Evolutionary conservation across 1,140 invertebrate genomes (phyloP).

Genomic region (Sogatella furcifera): DNA sequence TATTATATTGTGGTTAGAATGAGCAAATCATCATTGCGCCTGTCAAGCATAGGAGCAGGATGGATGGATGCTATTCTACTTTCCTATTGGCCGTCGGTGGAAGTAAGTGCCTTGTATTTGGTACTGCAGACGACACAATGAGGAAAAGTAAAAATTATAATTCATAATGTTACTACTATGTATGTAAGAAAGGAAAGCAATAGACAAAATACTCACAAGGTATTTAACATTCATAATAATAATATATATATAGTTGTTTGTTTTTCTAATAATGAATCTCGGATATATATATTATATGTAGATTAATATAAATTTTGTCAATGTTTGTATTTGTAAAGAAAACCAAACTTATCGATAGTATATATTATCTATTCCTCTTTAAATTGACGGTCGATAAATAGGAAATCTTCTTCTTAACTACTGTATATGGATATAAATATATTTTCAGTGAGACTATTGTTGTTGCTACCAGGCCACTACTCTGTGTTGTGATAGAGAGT

Average conservation of each 20-base stretch:
- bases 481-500: slow-evolving; percentile 24
- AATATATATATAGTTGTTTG: not conserved
- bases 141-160: slow-evolving; percentile 10
- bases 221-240: not conserved
- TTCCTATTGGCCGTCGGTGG: slow-evolving; percentile 2
- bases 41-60: too few species aligned
- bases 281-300: not conserved
- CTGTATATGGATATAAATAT: not conserved
- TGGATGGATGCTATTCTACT: not conserved
- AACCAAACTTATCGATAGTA: slow-evolving; percentile 10
- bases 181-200: slow-evolving; percentile 18
- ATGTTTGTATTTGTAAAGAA: slow-evolving; percentile 15
- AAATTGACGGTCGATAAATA: not conserved
- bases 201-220: slow-evolving; percentile 6
- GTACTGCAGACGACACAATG: slow-evolving; percentile 8
- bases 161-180: slow-evolving; percentile 12
- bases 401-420: not conserved
- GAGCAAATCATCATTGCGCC: not conserved
- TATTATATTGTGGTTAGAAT: not conserved
- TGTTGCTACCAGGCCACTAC: slow-evolving; percentile 24
- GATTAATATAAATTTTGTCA: slow-evolving; percentile 5
- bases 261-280: too few species aligned
- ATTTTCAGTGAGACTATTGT: slow-evolving; percentile 14
- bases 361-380: not conserved
- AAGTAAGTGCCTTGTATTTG: slow-evolving; percentile 16